These are phyloP conservation scores for Nothoprocta perdicaria DNA, from an alignment of 2,113 vertebrate genomes.

Conservation along the genomic window DNA sequence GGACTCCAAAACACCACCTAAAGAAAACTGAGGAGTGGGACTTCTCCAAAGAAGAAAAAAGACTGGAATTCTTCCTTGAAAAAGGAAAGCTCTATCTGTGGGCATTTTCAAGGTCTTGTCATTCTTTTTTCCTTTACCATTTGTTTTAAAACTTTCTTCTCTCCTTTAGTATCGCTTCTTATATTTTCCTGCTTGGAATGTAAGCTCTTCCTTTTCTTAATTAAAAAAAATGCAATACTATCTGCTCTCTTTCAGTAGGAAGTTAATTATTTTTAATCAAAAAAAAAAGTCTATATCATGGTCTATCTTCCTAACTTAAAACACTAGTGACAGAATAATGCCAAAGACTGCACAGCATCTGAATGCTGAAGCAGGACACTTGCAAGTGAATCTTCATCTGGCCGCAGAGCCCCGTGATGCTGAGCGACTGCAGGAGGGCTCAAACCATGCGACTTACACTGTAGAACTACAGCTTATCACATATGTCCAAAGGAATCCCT, in stretches of 20 bases:
- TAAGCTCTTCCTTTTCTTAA: neutral
- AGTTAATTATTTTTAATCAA: neutral
- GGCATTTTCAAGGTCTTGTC: neutral
- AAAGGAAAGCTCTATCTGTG: neutral
- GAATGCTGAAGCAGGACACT: neutral
- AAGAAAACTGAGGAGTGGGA: neutral
- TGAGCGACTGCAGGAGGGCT: neutral
- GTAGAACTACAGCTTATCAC: neutral
- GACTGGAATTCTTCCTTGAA: neutral
- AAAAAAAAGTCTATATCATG: neutral
- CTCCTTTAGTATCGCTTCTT: neutral
- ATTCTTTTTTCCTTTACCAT: neutral
- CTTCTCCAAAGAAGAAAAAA: neutral
- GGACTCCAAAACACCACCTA: neutral
- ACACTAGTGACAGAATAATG: neutral
- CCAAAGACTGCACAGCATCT: neutral
- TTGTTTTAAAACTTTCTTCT: neutral
- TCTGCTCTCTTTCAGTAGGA: neutral
- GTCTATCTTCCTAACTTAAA: neutral
- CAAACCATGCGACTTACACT: neutral
- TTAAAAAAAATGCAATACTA: neutral
- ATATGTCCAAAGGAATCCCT: neutral
- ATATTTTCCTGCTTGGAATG: neutral
- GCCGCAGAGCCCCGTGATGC: neutral
- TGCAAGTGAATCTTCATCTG: neutral